Conservation (phyloP, 2,113 vertebrate genomes). For the Melanocharis versteri region DNA sequence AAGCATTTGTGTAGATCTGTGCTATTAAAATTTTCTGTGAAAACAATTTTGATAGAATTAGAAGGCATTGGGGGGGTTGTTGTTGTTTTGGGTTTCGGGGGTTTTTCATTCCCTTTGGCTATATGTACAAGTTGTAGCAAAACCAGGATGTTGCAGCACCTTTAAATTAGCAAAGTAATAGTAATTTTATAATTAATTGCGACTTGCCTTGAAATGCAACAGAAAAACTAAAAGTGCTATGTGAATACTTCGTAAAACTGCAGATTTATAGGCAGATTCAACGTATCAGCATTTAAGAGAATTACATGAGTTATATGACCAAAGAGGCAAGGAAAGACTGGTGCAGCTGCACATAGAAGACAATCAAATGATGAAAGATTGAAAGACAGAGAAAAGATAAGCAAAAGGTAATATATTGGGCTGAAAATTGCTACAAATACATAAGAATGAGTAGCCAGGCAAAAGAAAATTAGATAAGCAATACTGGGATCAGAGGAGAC, state of each 20-base stretch:
- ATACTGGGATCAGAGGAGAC: neutral
- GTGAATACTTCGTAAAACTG: neutral
- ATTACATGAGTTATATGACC: neutral
- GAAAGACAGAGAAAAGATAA: neutral
- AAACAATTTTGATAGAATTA: neutral
- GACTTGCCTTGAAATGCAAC: neutral
- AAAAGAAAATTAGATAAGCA: neutral
- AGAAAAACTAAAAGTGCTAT: neutral
- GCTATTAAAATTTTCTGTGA: neutral
- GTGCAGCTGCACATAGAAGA: neutral
- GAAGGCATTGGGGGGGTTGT: neutral
- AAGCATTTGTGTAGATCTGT: neutral
- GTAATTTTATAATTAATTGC: neutral
- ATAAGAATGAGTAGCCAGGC: neutral
- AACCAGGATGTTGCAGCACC: neutral
- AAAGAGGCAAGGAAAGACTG: neutral
- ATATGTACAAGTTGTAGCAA: neutral
- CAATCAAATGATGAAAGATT: neutral
- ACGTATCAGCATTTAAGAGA: neutral
- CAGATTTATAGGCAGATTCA: neutral
- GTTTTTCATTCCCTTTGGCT: neutral
- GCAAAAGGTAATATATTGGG: neutral
- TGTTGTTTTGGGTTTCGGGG: fast-evolving
- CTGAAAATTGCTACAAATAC: neutral
- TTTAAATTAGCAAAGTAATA: neutral